A percentile compares a stretch with the other conserved stretches of the same genome.
Evolutionary conservation across 2,888 invertebrate species (phyloP).

Genomic region (Portevinia maculata): DNA sequence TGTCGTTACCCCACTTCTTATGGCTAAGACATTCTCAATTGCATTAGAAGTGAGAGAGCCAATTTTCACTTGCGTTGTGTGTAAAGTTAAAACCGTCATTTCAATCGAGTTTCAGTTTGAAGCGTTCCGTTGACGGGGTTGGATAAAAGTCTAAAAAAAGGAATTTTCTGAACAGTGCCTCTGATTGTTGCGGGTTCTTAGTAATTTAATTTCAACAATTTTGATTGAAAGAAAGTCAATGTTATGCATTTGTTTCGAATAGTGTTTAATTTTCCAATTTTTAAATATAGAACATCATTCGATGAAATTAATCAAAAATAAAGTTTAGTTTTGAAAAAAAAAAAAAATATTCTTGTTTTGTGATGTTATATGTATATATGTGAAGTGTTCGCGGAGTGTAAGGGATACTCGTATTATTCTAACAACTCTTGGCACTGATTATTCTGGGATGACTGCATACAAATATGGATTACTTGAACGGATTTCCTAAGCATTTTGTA

Average conservation of each 20-base stretch:
- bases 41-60: conserved; percentile 56
- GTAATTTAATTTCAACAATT: conserved; percentile 19
- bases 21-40: conserved; percentile 49
- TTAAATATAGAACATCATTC: conserved; percentile 2
- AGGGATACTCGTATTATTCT: too few relatives aligned
- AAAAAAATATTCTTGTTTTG: background rate
- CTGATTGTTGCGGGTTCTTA: conserved; percentile 36
- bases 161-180: conserved; percentile 33
- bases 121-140: conserved; percentile 72
- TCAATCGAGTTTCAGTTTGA: conserved; percentile 67
- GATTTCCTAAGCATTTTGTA: conserved; percentile 20
- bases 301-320: conserved; percentile 1
- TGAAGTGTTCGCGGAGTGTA: too few relatives aligned
- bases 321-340: conserved; percentile 1
- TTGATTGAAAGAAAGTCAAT: conserved; percentile 31
- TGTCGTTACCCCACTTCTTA: too few relatives aligned
- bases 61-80: conserved; percentile 33
- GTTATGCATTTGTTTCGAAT: conserved; percentile 7
- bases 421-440: background rate
- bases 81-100: conserved; percentile 66
- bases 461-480: conserved; percentile 34
- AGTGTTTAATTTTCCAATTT: conserved; percentile 2
- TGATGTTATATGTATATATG: background rate
- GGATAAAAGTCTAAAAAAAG: conserved; percentile 49
- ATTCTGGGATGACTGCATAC: conserved; percentile 3